Conservation (phyloP, 2,113 vertebrate genomes). For the Neotoma lepida region DNA sequence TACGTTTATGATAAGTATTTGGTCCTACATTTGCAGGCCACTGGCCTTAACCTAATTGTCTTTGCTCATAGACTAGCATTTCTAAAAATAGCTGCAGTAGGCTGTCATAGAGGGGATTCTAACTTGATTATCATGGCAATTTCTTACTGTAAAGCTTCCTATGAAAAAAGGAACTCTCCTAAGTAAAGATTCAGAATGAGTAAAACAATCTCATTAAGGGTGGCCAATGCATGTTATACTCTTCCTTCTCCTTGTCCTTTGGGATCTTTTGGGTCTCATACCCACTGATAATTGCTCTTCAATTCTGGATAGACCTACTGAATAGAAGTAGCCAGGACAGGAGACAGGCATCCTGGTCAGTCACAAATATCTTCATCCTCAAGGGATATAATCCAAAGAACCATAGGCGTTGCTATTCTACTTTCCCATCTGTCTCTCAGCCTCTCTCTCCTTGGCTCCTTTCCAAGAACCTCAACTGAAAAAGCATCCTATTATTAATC, state of each 20-base stretch:
- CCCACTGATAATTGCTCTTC: neutral
- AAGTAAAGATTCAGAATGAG: neutral
- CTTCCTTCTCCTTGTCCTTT: slow-evolving; percentile 27
- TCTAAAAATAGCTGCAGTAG: slow-evolving; percentile 58
- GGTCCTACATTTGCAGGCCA: neutral
- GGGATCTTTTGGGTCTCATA: neutral
- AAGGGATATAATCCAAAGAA: slow-evolving; percentile 24
- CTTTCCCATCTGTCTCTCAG: neutral
- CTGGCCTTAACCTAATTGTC: slow-evolving; percentile 60
- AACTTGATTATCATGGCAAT: slow-evolving; percentile 53
- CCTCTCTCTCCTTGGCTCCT: neutral
- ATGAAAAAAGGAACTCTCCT: slow-evolving; percentile 43
- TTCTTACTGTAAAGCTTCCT: slow-evolving; percentile 46
- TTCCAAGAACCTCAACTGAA: slow-evolving; percentile 33
- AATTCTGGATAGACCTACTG: slow-evolving; percentile 45
- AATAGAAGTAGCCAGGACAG: slow-evolving; percentile 12
- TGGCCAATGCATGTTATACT: neutral
- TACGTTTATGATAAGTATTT: slow-evolving; percentile 38
- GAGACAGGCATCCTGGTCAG: slow-evolving; percentile 30
- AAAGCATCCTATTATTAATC: slow-evolving; percentile 23
- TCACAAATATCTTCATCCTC: neutral
- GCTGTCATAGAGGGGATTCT: slow-evolving; percentile 44
- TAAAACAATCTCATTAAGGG: slow-evolving; percentile 23
- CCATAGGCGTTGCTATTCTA: neutral
- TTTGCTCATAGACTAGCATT: slow-evolving; percentile 33